phyloP scores from a whole-genome alignment of 2,797 vertebrate species.

The Nasua narica region DNA sequence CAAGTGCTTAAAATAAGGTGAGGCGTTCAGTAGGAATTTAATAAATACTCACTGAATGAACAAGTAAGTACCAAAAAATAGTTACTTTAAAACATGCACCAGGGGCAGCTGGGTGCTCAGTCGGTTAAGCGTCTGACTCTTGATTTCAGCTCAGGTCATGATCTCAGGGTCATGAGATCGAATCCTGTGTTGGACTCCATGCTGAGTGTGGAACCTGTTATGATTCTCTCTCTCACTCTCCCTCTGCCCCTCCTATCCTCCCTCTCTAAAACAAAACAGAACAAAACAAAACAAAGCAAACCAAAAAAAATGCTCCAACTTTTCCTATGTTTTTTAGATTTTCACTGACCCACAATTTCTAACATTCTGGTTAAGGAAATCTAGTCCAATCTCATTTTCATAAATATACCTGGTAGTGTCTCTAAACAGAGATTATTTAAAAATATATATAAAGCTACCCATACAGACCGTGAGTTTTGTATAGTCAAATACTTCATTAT shows the following conservation, averaged over 20 bases:
- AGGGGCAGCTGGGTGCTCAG: background rate
- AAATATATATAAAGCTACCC: background rate
- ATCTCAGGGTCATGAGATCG: background rate
- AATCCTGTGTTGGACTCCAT: background rate
- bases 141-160: background rate
- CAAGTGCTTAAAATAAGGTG: background rate
- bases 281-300: background rate
- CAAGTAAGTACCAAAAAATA: conserved; percentile 11
- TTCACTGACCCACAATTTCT: background rate
- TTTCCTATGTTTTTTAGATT: conserved; percentile 23
- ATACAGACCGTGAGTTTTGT: background rate
- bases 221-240: background rate
- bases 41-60: conserved; percentile 22
- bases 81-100: background rate
- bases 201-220: background rate
- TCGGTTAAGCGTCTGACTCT: background rate
- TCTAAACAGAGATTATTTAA: background rate
- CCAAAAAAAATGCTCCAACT: background rate
- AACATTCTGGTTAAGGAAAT: background rate
- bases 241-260: no score
- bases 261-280: background rate
- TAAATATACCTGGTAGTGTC: background rate
- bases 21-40: background rate
- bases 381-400: background rate
- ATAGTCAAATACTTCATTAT: background rate